These are phyloP conservation scores for Drosophila sturtevanti DNA, from an alignment of 1,140 invertebrate species.

Conservation along the genomic window DNA sequence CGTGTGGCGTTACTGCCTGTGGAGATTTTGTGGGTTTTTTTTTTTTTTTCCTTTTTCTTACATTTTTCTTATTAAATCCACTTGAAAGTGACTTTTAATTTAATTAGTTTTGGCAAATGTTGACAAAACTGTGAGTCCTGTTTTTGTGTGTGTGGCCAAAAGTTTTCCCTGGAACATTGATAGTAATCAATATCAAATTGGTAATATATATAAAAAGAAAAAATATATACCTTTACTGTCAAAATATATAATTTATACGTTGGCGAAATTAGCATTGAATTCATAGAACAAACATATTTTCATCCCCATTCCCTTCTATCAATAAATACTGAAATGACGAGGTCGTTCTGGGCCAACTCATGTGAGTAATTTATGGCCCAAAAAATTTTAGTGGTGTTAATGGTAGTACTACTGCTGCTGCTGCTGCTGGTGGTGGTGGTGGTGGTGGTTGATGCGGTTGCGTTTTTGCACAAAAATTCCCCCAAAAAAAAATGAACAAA, in stretches of 20 bases:
- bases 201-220: conserved; percentile 3
- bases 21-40: conserved; percentile 73
- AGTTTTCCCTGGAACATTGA: conserved; percentile 43
- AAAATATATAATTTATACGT: conserved; percentile 69
- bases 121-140: conserved; percentile 42
- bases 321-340: conserved; percentile 53
- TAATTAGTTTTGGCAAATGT: conserved; percentile 64
- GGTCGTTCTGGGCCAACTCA: conserved; percentile 79
- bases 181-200: conserved; percentile 29
- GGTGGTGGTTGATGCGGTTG: conserved; percentile 19
- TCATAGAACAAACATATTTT: conserved; percentile 23
- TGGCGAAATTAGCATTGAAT: conserved; percentile 72
- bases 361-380: conserved; percentile 72
- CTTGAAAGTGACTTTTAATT: conserved; percentile 48
- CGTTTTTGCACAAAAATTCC: conserved; percentile 40
- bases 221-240: conserved; percentile 45
- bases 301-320: conserved; percentile 8
- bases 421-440: conserved; percentile 5
- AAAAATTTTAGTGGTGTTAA: conserved; percentile 49
- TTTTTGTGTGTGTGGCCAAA: conserved; percentile 46
- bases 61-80: conserved; percentile 27
- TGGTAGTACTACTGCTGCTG: conserved; percentile 13
- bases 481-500: conserved; percentile 46
- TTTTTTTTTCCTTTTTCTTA: conserved; percentile 29
- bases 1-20: conserved; percentile 43